Evolutionary conservation across 2,797 vertebrate genomes (phyloP).

Genomic region (Darevskia mixta): DNA sequence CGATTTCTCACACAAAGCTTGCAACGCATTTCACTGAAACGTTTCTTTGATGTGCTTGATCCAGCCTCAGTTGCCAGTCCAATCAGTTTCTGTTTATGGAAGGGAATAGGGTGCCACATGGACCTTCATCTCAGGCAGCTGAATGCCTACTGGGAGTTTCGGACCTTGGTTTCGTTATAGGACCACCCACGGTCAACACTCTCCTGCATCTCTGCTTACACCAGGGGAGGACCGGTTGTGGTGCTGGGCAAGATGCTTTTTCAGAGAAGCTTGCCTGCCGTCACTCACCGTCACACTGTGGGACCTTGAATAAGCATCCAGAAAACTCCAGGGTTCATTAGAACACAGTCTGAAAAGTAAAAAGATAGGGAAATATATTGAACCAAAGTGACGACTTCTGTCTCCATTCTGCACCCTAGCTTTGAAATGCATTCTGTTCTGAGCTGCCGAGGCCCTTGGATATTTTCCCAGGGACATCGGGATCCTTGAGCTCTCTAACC

Average conservation of each 20-base stretch:
- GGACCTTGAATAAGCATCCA: not conserved
- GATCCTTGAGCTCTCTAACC: conserved; percentile 54
- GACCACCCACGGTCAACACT: not conserved
- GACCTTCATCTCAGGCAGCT: no score
- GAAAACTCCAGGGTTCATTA: not conserved
- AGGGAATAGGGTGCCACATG: no score
- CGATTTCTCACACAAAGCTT: no score
- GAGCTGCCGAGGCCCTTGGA: not conserved
- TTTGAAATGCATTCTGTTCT: conserved; percentile 28
- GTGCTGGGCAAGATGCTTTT: not conserved
- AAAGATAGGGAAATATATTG: not conserved
- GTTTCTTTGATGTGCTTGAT: no score
- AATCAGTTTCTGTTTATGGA: no score
- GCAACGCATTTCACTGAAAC: no score
- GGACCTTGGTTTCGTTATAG: no score
- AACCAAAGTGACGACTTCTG: not conserved
- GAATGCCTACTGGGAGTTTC: no score
- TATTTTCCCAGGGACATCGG: conserved; percentile 18
- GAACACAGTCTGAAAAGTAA: not conserved
- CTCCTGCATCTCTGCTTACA: no score
- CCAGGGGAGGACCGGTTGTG: not conserved
- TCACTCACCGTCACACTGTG: not conserved
- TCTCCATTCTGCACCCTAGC: not conserved
- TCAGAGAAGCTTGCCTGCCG: not conserved
- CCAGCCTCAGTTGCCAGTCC: no score